Percentiles rank a stretch among this genome's conserved stretches.
These are phyloP conservation scores for Malacosoma neustria DNA, from an alignment of 2,888 invertebrate genomes.

Conservation along the genomic window DNA sequence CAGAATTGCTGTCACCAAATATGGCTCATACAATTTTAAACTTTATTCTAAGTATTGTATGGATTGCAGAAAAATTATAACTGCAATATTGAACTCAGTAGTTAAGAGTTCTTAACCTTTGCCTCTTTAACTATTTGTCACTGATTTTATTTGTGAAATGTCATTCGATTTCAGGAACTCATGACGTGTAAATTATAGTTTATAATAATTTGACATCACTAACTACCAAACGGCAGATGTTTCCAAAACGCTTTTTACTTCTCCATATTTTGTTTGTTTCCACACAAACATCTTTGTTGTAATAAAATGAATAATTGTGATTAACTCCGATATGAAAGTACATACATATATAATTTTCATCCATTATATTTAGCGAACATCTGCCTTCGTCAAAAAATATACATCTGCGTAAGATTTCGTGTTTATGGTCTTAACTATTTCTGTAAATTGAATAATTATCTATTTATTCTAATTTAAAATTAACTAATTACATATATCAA, in stretches of 20 bases:
- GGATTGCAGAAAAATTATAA: constrained; percentile 3
- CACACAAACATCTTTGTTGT: background rate
- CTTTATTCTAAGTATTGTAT: constrained; percentile 16
- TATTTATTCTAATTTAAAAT: too few species aligned
- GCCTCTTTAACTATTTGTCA: constrained; percentile 42
- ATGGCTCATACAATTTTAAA: constrained; percentile 10
- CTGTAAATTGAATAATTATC: too few species aligned
- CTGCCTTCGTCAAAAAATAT: background rate
- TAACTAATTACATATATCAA: too few species aligned
- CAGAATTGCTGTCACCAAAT: constrained; percentile 1
- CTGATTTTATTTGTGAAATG: constrained; percentile 46
- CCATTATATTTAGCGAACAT: background rate
- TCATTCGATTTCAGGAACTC: constrained; percentile 28
- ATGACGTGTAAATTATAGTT: constrained; percentile 27
- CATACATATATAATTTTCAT: too few species aligned
- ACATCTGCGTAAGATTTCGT: background rate
- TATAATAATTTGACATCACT: constrained; percentile 1
- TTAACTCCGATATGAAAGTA: too few species aligned
- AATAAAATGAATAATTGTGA: too few species aligned
- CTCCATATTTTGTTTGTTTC: background rate
- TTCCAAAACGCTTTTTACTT: background rate
- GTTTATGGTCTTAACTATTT: background rate
- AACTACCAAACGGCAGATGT: background rate
- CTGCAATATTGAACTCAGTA: constrained; percentile 12
- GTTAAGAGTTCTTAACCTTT: constrained; percentile 31